phyloP scores from a whole-genome alignment of 2,113 vertebrate genomes.

The Psittacula cyanocephala region DNA sequence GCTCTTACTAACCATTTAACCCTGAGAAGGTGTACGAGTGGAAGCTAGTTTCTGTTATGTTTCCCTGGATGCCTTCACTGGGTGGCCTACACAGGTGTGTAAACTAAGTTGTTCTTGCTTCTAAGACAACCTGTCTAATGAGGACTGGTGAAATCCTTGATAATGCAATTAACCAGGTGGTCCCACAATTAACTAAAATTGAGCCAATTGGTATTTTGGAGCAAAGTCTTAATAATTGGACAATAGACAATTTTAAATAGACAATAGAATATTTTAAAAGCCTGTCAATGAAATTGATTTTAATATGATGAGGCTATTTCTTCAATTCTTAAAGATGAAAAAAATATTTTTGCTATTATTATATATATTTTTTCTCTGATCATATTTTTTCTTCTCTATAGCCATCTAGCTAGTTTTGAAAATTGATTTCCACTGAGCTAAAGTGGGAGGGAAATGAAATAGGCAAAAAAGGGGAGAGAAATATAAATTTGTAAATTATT shows the following conservation, averaged over 20 bases:
- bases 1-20: neutral
- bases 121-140: neutral
- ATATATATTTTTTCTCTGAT: neutral
- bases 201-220: neutral
- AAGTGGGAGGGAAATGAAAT: neutral
- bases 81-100: neutral
- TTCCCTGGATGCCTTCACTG: neutral
- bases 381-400: neutral
- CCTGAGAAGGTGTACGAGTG: neutral
- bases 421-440: neutral
- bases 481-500: neutral
- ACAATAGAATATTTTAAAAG: neutral
- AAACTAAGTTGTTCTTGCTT: neutral
- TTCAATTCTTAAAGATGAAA: neutral
- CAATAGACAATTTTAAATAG: neutral
- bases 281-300: neutral
- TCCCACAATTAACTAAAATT: neutral
- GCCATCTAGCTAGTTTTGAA: neutral
- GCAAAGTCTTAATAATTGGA: neutral
- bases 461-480: neutral
- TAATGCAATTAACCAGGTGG: neutral
- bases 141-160: neutral
- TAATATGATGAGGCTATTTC: neutral
- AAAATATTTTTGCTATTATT: neutral
- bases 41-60: neutral